phyloP scores from a whole-genome alignment of 1,140 invertebrate genomes.

The Musca vetustissima region DNA sequence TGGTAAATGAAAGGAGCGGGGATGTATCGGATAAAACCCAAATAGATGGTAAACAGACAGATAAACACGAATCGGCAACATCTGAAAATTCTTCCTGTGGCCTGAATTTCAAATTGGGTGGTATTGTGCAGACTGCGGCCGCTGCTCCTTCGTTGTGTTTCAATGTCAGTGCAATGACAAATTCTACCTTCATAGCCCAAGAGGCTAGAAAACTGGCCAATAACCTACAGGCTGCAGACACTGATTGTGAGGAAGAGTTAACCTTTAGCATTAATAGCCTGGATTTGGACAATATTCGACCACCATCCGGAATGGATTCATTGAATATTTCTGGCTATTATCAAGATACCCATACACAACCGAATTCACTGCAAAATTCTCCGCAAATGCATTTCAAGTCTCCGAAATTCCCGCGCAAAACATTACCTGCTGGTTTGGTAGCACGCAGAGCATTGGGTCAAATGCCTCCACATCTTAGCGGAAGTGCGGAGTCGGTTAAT shows the following conservation, averaged over 20 bases:
- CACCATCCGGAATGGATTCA: conserved; percentile 72
- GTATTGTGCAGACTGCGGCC: conserved; percentile 44
- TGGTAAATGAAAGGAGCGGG: conserved; percentile 29
- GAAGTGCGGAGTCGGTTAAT: conserved; percentile 57
- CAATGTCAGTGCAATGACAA: conserved; percentile 59
- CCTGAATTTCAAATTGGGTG: conserved; percentile 48
- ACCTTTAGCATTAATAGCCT: conserved; percentile 64
- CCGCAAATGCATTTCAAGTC: conserved; percentile 46
- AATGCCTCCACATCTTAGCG: conserved; percentile 37
- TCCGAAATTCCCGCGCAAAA: conserved; percentile 62
- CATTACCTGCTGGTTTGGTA: conserved; percentile 68
- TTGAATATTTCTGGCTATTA: conserved; percentile 43
- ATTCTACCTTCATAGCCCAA: conserved; percentile 69
- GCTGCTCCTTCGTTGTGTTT: conserved; percentile 19
- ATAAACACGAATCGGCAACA: neutral
- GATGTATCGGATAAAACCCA: neutral
- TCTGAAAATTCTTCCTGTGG: conserved; percentile 26
- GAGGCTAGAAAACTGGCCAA: conserved; percentile 73
- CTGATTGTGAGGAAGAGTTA: conserved; percentile 52
- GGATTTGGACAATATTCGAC: conserved; percentile 75
- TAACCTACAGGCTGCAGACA: conserved; percentile 58
- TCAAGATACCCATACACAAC: conserved; percentile 35
- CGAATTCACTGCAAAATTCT: conserved; percentile 38
- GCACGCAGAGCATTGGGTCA: conserved; percentile 67
- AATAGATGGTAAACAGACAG: neutral